These are phyloP conservation scores for Trichacis sp. DNA, from an alignment of 2,888 invertebrate genomes.

Conservation along the genomic window DNA sequence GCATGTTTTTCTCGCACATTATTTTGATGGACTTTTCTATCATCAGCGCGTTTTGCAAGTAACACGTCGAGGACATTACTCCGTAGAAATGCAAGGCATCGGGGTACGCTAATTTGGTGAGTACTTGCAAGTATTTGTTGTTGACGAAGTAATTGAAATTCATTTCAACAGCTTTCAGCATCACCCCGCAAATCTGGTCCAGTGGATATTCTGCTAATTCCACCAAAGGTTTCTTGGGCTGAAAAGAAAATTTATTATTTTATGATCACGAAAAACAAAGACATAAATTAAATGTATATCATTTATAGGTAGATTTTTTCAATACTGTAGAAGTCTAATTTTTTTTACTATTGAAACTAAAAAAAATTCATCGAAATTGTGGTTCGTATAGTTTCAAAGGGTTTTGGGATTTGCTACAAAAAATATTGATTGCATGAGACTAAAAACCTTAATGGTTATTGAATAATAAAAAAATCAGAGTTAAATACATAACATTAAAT, in stretches of 20 bases:
- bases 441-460: no score
- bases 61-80: not conserved
- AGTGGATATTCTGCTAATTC: not conserved
- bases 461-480: no score
- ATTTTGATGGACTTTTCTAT: not conserved
- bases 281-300: no score
- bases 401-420: no score
- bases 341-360: no score
- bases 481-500: no score
- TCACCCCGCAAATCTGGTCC: conserved; percentile 6
- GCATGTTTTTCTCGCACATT: not conserved
- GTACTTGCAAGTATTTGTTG: not conserved
- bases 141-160: conserved; percentile 8
- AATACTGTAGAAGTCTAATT: no score
- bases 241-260: conserved; percentile 1
- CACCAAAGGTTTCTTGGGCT: not conserved
- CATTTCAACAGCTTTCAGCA: not conserved
- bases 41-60: not conserved
- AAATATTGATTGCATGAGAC: no score
- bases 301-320: no score
- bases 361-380: no score
- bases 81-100: conserved; percentile 4
- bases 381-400: no score
- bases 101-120: conserved; percentile 6
- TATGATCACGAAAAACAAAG: no score